A percentile compares a stretch with the other conserved stretches of the same genome.
These are phyloP conservation scores for Papilio dardanus DNA, from an alignment of 1,140 invertebrate genomes.

Conservation along the genomic window DNA sequence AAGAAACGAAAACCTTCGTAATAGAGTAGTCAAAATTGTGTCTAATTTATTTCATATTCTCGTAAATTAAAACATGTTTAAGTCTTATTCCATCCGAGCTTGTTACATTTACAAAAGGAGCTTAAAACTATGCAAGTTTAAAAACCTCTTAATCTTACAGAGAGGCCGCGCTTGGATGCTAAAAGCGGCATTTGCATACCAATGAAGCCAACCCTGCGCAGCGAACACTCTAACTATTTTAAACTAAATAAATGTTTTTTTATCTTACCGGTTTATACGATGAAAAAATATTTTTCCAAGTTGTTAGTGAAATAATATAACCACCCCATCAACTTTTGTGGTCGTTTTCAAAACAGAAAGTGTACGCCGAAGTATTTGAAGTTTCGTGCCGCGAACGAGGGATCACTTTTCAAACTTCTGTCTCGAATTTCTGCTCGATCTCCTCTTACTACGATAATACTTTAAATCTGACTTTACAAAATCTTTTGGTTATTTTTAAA, in stretches of 20 bases:
- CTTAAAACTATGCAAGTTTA: neutral
- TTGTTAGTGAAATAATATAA: neutral
- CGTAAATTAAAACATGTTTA: neutral
- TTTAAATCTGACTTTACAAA: neutral
- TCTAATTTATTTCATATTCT: neutral
- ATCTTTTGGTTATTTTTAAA: neutral
- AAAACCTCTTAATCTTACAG: neutral
- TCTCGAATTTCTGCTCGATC: constrained; percentile 9
- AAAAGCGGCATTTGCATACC: neutral
- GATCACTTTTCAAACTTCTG: neutral
- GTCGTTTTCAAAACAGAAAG: neutral
- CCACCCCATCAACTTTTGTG: neutral
- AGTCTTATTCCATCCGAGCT: neutral
- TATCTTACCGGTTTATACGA: too few relatives aligned
- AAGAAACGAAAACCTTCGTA: too few relatives aligned
- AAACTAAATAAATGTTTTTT: too few relatives aligned
- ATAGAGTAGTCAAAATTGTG: neutral
- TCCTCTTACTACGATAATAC: neutral
- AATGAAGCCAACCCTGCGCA: neutral
- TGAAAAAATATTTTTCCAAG: neutral
- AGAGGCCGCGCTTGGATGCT: neutral
- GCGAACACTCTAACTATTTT: too few relatives aligned
- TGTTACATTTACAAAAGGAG: neutral
- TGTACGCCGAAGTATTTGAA: neutral
- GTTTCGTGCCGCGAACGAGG: neutral